These are phyloP conservation scores for Melanotaenia boesemani DNA, from an alignment of 2,797 vertebrate species.

Conservation along the genomic window DNA sequence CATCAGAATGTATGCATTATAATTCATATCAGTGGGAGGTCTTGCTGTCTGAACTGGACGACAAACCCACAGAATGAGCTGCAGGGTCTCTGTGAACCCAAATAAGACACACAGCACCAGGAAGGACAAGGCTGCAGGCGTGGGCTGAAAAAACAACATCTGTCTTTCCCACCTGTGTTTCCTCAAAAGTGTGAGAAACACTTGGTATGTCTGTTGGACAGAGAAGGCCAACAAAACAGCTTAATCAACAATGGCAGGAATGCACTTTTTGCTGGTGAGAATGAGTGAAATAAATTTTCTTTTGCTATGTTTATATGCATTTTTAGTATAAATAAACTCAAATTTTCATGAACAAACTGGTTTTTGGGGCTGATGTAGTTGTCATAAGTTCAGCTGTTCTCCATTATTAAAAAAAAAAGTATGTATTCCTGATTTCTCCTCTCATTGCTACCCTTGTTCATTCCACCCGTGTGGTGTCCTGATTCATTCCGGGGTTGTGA, in stretches of 20 bases:
- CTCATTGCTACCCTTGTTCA: too few relatives aligned
- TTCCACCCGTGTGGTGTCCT: too few relatives aligned
- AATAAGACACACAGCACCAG: slow-evolving; percentile 47
- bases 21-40: slow-evolving; percentile 47
- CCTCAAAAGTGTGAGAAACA: slow-evolving; percentile 48
- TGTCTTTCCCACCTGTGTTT: slow-evolving; percentile 55
- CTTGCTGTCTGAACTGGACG: slow-evolving; percentile 37
- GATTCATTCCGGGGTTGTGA: too few relatives aligned
- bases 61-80: slow-evolving; percentile 57
- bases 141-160: slow-evolving; percentile 58
- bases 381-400: too few relatives aligned
- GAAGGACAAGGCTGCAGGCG: slow-evolving; percentile 46
- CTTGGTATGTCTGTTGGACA: slow-evolving; percentile 4
- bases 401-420: too few relatives aligned
- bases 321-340: background rate
- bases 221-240: slow-evolving; percentile 8
- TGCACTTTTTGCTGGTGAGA: background rate
- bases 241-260: slow-evolving; percentile 4
- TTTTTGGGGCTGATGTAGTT: background rate
- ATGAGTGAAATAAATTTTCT: background rate
- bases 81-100: slow-evolving; percentile 54
- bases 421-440: too few relatives aligned
- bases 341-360: background rate
- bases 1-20: slow-evolving; percentile 34
- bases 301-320: background rate